phyloP scores from a whole-genome alignment of 2,888 invertebrate species.

The Pelosia muscerda region DNA sequence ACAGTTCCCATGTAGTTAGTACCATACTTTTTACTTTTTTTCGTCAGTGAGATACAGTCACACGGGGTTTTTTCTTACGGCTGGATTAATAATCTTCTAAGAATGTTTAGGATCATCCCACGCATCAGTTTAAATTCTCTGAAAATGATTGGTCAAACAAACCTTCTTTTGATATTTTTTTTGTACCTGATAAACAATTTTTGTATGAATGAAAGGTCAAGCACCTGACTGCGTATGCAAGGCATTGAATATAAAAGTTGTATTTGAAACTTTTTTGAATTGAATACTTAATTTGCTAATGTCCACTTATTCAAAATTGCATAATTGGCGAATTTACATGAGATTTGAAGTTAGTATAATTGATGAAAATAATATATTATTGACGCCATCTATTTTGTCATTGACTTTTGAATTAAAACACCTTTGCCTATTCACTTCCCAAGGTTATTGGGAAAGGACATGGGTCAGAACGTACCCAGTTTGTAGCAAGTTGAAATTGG shows the following conservation, averaged over 20 bases:
- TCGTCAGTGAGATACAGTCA: constrained; percentile 35
- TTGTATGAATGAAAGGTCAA: constrained; percentile 21
- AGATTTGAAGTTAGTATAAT: background rate
- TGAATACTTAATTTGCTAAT: constrained; percentile 11
- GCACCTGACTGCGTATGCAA: constrained; percentile 9
- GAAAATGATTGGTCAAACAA: background rate
- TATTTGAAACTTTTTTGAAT: background rate
- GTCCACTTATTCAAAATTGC: constrained; percentile 1
- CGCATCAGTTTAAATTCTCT: constrained; percentile 12
- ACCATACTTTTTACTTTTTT: constrained; percentile 45
- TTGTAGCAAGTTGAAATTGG: no score
- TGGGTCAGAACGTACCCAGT: no score
- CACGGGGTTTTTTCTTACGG: constrained; percentile 52
- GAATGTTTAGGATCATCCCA: constrained; percentile 14
- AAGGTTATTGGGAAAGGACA: no score
- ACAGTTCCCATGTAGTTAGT: constrained; percentile 71
- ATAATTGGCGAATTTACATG: background rate
- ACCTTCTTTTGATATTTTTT: background rate
- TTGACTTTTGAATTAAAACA: no score
- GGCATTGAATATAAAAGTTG: constrained; percentile 7
- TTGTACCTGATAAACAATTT: constrained; percentile 5
- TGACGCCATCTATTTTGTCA: background rate
- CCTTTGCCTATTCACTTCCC: no score
- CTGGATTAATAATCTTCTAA: constrained; percentile 18
- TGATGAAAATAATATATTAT: background rate